phyloP scores from a whole-genome alignment of 2,888 invertebrate genomes.

The Neoitamus cyanurus region DNA sequence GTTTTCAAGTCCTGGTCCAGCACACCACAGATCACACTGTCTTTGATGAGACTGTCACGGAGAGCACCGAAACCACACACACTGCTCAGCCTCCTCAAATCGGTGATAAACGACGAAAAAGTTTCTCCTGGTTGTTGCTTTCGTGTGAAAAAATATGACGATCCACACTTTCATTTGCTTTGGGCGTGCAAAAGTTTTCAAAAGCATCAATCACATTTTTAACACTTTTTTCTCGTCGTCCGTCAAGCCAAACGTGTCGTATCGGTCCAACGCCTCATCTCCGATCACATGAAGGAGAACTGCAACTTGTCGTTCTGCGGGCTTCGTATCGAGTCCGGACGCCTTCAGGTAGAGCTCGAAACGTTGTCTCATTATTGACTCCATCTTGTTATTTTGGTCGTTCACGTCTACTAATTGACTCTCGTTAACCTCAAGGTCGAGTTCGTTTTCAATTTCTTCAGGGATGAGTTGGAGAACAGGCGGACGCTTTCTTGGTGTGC shows the following conservation, averaged over 20 bases:
- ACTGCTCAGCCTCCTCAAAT: background rate
- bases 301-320: background rate
- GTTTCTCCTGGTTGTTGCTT: background rate
- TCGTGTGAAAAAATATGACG: background rate
- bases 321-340: slow-evolving; percentile 1
- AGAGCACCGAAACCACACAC: background rate
- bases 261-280: background rate
- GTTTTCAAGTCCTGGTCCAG: background rate
- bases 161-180: slow-evolving; percentile 4
- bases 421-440: background rate
- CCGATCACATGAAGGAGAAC: slow-evolving; percentile 3
- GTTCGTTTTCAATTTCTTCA: background rate
- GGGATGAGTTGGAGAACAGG: background rate
- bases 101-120: background rate
- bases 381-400: background rate
- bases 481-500: background rate
- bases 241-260: background rate
- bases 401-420: background rate
- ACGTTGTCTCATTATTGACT: background rate
- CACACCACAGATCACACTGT: background rate
- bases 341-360: background rate
- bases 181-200: background rate
- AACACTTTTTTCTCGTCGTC: background rate
- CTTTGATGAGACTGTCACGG: background rate
- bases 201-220: background rate